Percentiles rank a stretch among this genome's conserved stretches.
These are phyloP conservation scores for Diuraphis noxia DNA, from an alignment of 1,140 invertebrate species.

Conservation along the genomic window DNA sequence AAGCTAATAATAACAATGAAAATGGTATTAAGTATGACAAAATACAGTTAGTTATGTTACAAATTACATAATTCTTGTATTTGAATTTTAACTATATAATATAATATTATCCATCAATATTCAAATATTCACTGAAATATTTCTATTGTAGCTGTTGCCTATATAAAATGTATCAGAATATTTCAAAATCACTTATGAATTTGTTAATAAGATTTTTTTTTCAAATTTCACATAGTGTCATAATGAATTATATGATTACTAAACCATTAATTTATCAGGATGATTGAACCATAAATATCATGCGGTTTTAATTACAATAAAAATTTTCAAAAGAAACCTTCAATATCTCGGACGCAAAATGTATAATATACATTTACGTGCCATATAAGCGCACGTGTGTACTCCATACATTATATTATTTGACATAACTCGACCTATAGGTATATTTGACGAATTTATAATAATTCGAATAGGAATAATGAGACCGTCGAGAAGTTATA, in stretches of 20 bases:
- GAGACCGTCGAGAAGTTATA: not conserved
- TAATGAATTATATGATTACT: not conserved
- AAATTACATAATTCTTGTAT: not conserved
- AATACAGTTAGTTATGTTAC: not conserved
- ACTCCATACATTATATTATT: not conserved
- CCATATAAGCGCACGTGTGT: not conserved
- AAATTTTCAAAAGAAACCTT: not conserved
- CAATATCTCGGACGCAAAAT: not conserved
- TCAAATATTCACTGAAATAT: not conserved
- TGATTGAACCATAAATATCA: not conserved
- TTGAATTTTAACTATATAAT: not conserved
- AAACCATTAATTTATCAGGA: not conserved
- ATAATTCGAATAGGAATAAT: conserved; percentile 19
- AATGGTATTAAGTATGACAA: not conserved
- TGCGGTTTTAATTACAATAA: not conserved
- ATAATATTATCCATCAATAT: not conserved
- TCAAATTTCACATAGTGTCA: not conserved
- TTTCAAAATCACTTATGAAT: not conserved
- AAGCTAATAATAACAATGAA: too few relatives aligned
- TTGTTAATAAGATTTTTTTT: not conserved
- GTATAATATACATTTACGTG: not conserved
- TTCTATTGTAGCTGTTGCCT: not conserved
- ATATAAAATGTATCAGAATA: too few relatives aligned
- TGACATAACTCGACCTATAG: not conserved
- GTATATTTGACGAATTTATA: not conserved